Conservation (phyloP, 53 echinoderm and acorn worm species). For the Echinarachnius parma region DNA sequence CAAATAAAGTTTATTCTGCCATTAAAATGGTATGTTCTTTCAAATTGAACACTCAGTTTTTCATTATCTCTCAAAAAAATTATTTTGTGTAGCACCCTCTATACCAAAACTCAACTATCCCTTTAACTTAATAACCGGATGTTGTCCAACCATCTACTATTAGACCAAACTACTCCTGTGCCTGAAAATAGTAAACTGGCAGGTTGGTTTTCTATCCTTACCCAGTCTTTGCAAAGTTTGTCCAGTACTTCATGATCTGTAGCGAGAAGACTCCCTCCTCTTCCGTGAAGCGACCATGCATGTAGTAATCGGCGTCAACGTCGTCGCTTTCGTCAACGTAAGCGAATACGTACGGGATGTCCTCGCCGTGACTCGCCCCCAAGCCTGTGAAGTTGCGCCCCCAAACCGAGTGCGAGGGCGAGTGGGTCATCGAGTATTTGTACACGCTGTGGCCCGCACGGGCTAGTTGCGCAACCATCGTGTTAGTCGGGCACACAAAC, state of each 20-base stretch:
- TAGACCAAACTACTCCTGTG: too few species aligned
- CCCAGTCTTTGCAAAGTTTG: slow-evolving; percentile 22
- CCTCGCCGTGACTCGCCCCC: slow-evolving; percentile 14
- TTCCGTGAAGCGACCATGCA: not conserved
- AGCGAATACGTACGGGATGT: not conserved
- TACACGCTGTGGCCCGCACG: not conserved
- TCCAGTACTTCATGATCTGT: slow-evolving; percentile 15
- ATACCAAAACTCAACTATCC: too few species aligned
- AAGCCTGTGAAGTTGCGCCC: not conserved
- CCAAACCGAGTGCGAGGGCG: slow-evolving; percentile 7
- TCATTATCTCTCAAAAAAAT: too few species aligned
- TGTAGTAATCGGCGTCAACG: not conserved
- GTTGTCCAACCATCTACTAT: too few species aligned
- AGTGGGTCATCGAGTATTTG: slow-evolving; percentile 8
- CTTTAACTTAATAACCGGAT: too few species aligned
- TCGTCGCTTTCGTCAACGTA: not conserved
- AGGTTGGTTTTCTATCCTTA: not conserved
- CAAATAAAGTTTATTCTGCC: too few species aligned
- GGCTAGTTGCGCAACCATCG: not conserved
- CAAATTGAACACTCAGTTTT: too few species aligned
- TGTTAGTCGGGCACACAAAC: slow-evolving; percentile 11
- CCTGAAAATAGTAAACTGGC: too few species aligned
- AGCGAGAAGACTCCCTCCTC: not conserved
- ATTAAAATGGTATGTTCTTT: too few species aligned
- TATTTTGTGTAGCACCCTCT: too few species aligned